Percentiles rank a stretch among this genome's conserved stretches.
Evolutionary conservation across 1,140 invertebrate species (phyloP).

Genomic region (Bombus waltoni): DNA sequence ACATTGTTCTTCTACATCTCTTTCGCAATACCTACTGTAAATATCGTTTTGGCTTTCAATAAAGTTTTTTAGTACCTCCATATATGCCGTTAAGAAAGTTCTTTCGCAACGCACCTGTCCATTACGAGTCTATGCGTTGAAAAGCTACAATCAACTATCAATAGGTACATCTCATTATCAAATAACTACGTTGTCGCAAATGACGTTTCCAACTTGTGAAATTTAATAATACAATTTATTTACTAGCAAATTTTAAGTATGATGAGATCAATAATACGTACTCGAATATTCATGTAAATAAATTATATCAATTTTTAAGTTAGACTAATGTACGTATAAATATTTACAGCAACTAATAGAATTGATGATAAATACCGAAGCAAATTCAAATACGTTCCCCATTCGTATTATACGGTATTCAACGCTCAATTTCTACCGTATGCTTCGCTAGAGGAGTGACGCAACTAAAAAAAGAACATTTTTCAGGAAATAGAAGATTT

Average conservation of each 20-base stretch:
- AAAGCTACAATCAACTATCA: not conserved
- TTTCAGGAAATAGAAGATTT: too few relatives aligned
- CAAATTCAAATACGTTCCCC: not conserved
- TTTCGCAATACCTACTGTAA: not conserved
- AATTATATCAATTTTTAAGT: not conserved
- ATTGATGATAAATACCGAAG: not conserved
- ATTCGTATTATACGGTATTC: not conserved
- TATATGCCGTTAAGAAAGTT: not conserved
- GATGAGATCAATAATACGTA: not conserved
- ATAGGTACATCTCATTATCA: not conserved
- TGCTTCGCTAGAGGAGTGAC: not conserved
- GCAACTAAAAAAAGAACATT: too few relatives aligned
- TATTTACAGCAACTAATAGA: too few relatives aligned
- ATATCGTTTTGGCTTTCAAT: not conserved
- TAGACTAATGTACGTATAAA: not conserved
- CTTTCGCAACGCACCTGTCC: not conserved
- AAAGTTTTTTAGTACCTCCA: not conserved
- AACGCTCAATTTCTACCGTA: not conserved
- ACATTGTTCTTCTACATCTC: not conserved
- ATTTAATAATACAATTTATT: not conserved
- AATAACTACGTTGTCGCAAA: not conserved
- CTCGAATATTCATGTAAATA: not conserved
- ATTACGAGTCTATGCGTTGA: not conserved
- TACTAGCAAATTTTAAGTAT: not conserved
- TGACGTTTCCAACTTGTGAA: not conserved